Evolutionary conservation across 1,140 invertebrate genomes (phyloP), one percentile per base, ranked within the genome.

Genomic region (Hyphantria cunea): DNA sequence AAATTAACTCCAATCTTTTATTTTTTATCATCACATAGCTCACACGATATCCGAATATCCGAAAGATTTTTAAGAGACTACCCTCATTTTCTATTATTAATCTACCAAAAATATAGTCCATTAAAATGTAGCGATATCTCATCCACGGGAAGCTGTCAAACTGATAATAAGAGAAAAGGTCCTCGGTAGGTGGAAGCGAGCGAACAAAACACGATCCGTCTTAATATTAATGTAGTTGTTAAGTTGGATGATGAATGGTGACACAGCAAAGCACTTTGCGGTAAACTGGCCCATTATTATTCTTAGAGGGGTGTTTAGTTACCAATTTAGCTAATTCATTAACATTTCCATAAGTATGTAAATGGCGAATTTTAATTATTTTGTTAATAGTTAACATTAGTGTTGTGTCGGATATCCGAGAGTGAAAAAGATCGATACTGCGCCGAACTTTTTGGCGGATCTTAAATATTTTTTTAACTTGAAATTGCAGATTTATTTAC

Each of bases 261-360:
- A 87, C 84, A 87, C 61, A 79, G 78, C 75, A 84, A 87, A 84
- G 84, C 84, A 87, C 84, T 87, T 82, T 84, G 78, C 67, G 77
- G 81, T 76, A 78, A 81, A 78, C 76, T 78, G 72, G 50, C 68
- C 73, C 71, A 82, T 82, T 84, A 83, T 83, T 83, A 78, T 83
- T 82, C 75, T 81, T 79, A 74, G 72, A 42, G 50, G 72, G 66
- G 63, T 76, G 70, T 80, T 80, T 84, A 78, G 74, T 74, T 77
- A 68, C 64, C 63, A 69, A 70, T 74, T 60, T 70, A 68, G 69
- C 75, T 78, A 77, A 76, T 82, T 78, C 66, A 64, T 56, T 50
- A 53, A 68, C 45, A 14, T 63, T 68, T 55, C 17, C 44, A 50
- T 50, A 60, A 60, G 48, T 51, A 14, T 48, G n/a, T 37, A n/a